These are phyloP conservation scores for Dusona sp. DNA, from an alignment of 2,888 invertebrate genomes.

Conservation along the genomic window DNA sequence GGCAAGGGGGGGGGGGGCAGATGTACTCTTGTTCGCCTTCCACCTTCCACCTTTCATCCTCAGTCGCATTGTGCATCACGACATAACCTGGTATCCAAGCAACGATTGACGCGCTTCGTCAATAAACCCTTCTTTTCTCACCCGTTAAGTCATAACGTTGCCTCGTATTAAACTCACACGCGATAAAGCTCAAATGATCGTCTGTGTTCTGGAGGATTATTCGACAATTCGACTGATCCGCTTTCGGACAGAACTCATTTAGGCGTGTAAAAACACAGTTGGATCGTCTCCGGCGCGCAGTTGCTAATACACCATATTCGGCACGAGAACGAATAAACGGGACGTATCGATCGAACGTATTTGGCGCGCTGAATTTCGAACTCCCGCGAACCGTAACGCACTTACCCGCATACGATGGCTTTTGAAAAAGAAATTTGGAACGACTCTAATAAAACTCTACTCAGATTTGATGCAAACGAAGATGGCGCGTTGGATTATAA, in stretches of 20 bases:
- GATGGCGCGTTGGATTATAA: conserved; percentile 73
- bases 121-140: conserved; percentile 27
- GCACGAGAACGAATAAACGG: neutral
- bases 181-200: neutral
- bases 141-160: neutral
- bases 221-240: neutral
- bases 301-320: neutral
- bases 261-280: conserved; percentile 9
- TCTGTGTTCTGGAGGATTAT: no score
- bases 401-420: conserved; percentile 12
- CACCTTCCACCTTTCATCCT: conserved; percentile 2
- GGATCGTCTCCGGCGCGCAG: neutral
- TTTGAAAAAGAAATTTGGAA: conserved; percentile 53
- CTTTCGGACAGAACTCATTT: neutral
- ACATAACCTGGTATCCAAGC: conserved; percentile 19
- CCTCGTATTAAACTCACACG: neutral
- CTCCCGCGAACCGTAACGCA: neutral
- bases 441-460: conserved; percentile 66
- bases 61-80: conserved; percentile 22
- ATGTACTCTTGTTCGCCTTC: neutral
- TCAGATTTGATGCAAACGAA: conserved; percentile 72
- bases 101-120: conserved; percentile 20
- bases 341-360: neutral
- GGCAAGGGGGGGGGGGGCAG: neutral
- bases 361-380: conserved; percentile 11